phyloP scores from a whole-genome alignment of 2,113 vertebrate species.

The Crotalus viridis region DNA sequence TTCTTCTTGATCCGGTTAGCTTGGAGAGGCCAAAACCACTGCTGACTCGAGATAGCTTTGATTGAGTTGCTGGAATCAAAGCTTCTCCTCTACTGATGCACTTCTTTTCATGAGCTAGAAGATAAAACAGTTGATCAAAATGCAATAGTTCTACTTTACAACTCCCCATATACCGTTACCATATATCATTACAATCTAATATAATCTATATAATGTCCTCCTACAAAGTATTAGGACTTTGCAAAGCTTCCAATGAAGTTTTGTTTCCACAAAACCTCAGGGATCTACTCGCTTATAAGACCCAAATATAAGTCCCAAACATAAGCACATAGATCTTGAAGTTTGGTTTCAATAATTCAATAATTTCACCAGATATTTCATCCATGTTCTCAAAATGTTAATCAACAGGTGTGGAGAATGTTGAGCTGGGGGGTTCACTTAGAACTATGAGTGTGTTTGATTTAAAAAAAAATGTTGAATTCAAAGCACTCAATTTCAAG shows the following conservation, averaged over 20 bases:
- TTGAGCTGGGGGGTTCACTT: background rate
- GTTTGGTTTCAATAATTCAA: too few species aligned
- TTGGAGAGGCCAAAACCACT: constrained; percentile 98
- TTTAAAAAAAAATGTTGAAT: background rate
- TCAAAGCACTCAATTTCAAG: background rate
- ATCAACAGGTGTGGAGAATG: background rate
- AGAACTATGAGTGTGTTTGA: background rate
- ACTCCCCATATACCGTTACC: too few species aligned
- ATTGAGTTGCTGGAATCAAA: constrained; percentile 84
- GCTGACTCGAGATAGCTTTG: constrained; percentile 94
- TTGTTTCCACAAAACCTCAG: background rate
- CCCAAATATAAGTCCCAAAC: too few species aligned
- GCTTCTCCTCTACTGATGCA: constrained; percentile 92
- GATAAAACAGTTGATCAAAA: constrained; percentile 8
- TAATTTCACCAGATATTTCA: too few species aligned
- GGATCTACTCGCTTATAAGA: background rate
- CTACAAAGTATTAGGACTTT: background rate
- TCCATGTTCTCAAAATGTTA: background rate
- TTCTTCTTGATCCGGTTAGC: constrained; percentile 90
- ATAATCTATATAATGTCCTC: background rate
- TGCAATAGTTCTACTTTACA: background rate
- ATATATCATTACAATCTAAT: background rate
- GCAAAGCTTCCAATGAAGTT: background rate
- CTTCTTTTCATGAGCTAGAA: constrained; percentile 92
- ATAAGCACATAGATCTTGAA: too few species aligned